Conservation (phyloP, 2,797 vertebrate species). For the Acipenser ruthenus region DNA sequence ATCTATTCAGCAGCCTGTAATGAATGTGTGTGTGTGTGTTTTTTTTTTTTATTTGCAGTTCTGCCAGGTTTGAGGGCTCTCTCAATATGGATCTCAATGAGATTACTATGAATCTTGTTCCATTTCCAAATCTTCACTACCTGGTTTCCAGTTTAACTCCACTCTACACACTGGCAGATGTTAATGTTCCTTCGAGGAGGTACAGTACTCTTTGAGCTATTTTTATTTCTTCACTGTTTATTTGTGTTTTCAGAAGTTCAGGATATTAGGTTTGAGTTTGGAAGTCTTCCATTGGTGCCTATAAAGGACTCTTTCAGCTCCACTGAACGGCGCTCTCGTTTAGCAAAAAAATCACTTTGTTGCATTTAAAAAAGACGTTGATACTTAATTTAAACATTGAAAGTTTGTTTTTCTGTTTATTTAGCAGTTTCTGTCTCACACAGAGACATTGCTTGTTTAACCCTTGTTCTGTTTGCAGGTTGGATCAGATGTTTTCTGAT, state of each 20-base stretch:
- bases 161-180: conserved; percentile 80
- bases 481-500: conserved; percentile 97
- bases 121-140: conserved; percentile 88
- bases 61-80: conserved; percentile 88
- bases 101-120: conserved; percentile 93
- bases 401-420: neutral
- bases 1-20: no score
- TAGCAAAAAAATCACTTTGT: neutral
- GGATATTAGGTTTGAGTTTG: conserved; percentile 11
- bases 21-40: neutral
- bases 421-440: no score
- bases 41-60: conserved; percentile 54
- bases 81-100: conserved; percentile 98
- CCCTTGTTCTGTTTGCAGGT: conserved; percentile 39
- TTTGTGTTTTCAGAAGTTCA: conserved; percentile 14
- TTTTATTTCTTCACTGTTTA: conserved; percentile 18
- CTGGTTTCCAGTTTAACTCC: conserved; percentile 89
- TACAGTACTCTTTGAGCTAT: conserved; percentile 29
- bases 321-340: neutral
- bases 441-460: no score
- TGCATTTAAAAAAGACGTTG: no score
- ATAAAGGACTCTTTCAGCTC: conserved; percentile 6
- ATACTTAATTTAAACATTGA: no score
- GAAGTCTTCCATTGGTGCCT: neutral
- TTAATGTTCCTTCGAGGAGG: conserved; percentile 77